phyloP scores from a whole-genome alignment of 2,113 vertebrate species.

The Chaenogobius annularis region DNA sequence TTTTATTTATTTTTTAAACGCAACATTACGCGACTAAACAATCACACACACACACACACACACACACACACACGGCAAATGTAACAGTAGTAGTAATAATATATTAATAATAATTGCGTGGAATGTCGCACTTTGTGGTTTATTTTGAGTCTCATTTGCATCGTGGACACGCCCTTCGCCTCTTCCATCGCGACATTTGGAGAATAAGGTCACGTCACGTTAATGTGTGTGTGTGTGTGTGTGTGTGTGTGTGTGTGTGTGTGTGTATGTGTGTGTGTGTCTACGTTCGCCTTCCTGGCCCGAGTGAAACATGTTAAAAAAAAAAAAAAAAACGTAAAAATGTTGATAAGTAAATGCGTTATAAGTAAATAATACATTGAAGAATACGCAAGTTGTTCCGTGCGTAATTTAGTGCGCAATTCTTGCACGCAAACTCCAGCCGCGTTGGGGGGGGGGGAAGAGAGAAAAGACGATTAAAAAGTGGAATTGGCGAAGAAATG shows the following conservation, averaged over 20 bases:
- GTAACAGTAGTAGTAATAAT: no score
- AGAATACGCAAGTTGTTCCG: background rate
- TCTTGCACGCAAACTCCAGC: background rate
- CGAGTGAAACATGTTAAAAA: no score
- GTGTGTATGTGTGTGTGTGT: no score
- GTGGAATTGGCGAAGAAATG: background rate
- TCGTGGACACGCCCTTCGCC: constrained; percentile 58
- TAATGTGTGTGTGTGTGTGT: no score
- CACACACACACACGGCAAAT: no score
- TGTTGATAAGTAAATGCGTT: background rate
- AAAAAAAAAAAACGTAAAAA: background rate
- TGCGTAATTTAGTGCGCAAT: background rate
- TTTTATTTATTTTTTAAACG: no score
- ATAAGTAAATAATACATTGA: background rate
- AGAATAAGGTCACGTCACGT: constrained; percentile 26
- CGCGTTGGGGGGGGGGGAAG: background rate
- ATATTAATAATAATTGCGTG: background rate
- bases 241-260: no score
- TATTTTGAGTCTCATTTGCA: constrained; percentile 33
- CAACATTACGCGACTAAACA: background rate
- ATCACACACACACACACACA: no score
- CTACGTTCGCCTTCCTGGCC: constrained; percentile 2
- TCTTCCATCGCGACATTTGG: constrained; percentile 10
- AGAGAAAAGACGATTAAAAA: background rate
- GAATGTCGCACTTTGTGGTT: background rate